A percentile compares a stretch with the other conserved stretches of the same genome.
Conservation (phyloP, 2,797 vertebrate species). For the Falco naumanni region DNA sequence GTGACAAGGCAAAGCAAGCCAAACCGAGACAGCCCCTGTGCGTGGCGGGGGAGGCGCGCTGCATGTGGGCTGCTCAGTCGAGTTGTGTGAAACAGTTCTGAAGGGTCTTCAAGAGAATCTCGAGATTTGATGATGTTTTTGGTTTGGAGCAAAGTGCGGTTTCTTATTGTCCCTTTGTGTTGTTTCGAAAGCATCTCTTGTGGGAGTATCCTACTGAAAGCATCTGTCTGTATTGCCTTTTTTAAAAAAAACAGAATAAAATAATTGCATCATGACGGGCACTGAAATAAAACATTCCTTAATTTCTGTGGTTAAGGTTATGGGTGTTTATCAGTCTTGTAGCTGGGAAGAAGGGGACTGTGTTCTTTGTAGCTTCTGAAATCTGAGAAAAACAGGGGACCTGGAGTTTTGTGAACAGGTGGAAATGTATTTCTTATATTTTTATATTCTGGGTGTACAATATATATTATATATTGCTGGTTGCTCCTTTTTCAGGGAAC, state of each 20-base stretch:
- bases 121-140: neutral
- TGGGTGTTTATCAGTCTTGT: neutral
- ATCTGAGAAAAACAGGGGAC: neutral
- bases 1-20: neutral
- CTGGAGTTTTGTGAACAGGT: neutral
- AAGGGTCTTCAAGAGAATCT: neutral
- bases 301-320: neutral
- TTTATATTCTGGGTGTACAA: constrained; percentile 43
- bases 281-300: neutral
- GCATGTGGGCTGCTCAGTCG: neutral
- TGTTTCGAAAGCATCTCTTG: neutral
- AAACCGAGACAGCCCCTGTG: fast-evolving
- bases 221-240: neutral
- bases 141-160: neutral
- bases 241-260: neutral
- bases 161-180: neutral
- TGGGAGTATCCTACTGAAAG: neutral
- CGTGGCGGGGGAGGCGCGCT: fast-evolving
- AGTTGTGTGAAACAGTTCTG: neutral
- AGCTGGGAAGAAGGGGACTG: neutral
- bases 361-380: neutral
- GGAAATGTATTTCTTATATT: neutral
- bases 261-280: neutral
- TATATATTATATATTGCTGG: neutral
- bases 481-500: constrained; percentile 23